Evolutionary conservation across 1,140 invertebrate species (phyloP).

Genomic region (Helicoverpa armigera): DNA sequence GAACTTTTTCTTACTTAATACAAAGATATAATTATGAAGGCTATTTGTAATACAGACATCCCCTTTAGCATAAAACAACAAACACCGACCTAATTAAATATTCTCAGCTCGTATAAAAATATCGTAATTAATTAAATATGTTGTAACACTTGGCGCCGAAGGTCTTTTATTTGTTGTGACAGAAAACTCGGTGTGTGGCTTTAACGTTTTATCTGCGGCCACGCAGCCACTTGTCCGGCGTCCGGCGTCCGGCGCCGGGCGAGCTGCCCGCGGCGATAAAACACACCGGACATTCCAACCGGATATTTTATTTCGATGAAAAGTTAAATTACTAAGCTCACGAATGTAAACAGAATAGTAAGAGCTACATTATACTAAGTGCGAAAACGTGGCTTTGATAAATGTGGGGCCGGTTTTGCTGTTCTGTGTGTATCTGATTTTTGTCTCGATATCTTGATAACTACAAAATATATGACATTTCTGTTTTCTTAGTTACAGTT

Average conservation of each 20-base stretch:
- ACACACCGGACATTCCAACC: conserved; percentile 10
- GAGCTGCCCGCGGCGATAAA: neutral
- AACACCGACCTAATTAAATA: too few species aligned
- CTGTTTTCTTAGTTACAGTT: too few species aligned
- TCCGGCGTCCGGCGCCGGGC: neutral
- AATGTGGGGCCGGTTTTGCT: too few species aligned
- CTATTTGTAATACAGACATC: too few species aligned
- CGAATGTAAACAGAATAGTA: conserved; percentile 10
- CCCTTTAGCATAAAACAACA: too few species aligned
- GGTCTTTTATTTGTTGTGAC: conserved; percentile 31
- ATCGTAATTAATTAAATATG: conserved; percentile 8
- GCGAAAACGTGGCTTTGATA: too few species aligned
- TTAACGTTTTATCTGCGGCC: conserved; percentile 22
- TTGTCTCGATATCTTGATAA: too few species aligned
- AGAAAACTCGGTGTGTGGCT: neutral
- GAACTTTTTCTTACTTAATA: too few species aligned
- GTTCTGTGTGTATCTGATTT: too few species aligned
- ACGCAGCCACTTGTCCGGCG: conserved; percentile 20
- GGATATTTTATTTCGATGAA: conserved; percentile 16
- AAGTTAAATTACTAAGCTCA: conserved; percentile 12
- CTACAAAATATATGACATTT: too few species aligned
- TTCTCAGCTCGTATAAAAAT: neutral
- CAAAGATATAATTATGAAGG: too few species aligned
- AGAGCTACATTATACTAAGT: neutral
- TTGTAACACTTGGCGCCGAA: neutral